phyloP scores from a whole-genome alignment of 2,888 invertebrate species.

The Ectemnius cavifrons region DNA sequence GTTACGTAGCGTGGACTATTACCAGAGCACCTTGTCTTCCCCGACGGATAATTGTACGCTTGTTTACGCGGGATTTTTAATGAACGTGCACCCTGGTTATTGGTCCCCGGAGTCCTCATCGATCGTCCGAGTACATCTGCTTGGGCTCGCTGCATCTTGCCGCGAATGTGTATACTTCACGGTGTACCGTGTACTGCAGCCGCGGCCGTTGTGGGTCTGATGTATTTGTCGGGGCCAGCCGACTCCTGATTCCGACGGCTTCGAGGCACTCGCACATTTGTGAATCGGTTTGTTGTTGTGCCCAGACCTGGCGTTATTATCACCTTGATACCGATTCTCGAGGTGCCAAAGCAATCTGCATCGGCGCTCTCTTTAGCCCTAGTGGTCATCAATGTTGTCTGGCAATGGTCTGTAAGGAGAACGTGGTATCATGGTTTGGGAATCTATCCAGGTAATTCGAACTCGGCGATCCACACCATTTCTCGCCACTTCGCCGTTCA shows the following conservation, averaged over 20 bases:
- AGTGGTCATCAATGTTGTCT: slow-evolving; percentile 82
- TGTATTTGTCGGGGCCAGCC: slow-evolving; percentile 46
- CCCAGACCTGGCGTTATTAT: slow-evolving; percentile 46
- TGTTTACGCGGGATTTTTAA: slow-evolving; percentile 40
- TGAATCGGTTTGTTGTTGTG: slow-evolving; percentile 32
- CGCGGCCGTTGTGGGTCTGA: slow-evolving; percentile 52
- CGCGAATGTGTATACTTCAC: slow-evolving; percentile 59
- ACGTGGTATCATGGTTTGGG: slow-evolving; percentile 98
- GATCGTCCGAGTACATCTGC: slow-evolving; percentile 41
- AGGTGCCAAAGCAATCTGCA: slow-evolving; percentile 71
- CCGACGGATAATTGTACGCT: slow-evolving; percentile 27
- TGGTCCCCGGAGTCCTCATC: slow-evolving; percentile 37
- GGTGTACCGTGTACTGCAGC: slow-evolving; percentile 41
- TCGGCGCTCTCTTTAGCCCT: slow-evolving; percentile 73
- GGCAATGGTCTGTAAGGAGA: slow-evolving; percentile 98
- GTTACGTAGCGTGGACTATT: slow-evolving; percentile 45
- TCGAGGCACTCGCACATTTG: slow-evolving; percentile 36
- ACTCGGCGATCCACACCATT: slow-evolving; percentile 10
- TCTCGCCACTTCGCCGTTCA: slow-evolving; percentile 3
- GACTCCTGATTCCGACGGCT: slow-evolving; percentile 39
- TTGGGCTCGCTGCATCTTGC: slow-evolving; percentile 37
- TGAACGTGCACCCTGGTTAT: slow-evolving; percentile 39
- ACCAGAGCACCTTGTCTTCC: slow-evolving; percentile 31
- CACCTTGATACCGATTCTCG: slow-evolving; percentile 54
- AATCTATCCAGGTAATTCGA: slow-evolving; percentile 80